Base-by-base conservation (phyloP, 2,888 invertebrate genomes). In the Cataglyphis cursor region DNA sequence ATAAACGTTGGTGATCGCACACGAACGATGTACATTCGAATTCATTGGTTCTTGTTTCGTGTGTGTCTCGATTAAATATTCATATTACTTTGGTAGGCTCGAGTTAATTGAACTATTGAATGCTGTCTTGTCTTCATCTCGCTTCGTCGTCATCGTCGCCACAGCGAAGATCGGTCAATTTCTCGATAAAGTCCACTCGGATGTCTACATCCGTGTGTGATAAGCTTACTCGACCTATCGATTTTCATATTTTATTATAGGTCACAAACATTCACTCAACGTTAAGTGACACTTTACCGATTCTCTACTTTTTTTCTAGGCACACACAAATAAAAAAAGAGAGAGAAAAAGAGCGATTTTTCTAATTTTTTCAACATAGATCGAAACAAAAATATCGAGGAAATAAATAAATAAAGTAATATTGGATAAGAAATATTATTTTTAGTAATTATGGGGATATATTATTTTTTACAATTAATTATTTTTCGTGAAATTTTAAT, bases 41-140 rank as follows among this genome's bases (percentile, higher is more conserved):
- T 76, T 76, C 28, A 41, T 78, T 41, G 68, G 1, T 15, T 59
- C 57, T 12, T 44, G 57, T 57, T 41, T 21, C 1, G 9, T 62
- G 35, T 41, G 41, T 48, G 48, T 48, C 48, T 35, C 35, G 38
- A 24, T 59, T 59, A 12, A 72, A 80, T 80, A 72, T 80, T 80
- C 78, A 61, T 72, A 48, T 18, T 31, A 21, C 31, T 57, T 44
- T 35, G 28, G 31, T 44, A n/a, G 70, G 24, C 70, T 65, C 75
- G 74, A 81, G 85, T 87, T 90, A 90, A 90, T 90, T 90, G 90
- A 90, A 90, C 88, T 85, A 70, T 81, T 66, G 70, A 64, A 85
- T 66, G 86, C 62, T 70, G 89, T 65, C 80, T 80, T 70, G 89
- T 65, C 80, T 76, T 75, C 83, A 75, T 83, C 48, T 62, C 66